Evolutionary conservation across 1,140 invertebrate species (phyloP).

Genomic region (Atopsyche davidsoni): DNA sequence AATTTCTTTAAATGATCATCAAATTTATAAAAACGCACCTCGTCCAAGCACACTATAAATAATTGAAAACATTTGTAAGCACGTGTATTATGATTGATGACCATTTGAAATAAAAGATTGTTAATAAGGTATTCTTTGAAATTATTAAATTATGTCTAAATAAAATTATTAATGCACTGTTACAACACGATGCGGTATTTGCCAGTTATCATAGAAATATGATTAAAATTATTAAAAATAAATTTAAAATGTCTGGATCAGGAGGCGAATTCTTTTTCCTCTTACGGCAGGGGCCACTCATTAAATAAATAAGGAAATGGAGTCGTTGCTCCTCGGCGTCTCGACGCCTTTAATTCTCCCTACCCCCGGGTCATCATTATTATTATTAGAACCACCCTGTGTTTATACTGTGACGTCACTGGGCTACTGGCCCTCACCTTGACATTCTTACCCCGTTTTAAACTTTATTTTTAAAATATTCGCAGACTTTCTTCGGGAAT

Average conservation of each 20-base stretch:
- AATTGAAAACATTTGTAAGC: too few species aligned
- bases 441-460: constrained; percentile 17
- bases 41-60: too few species aligned
- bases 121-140: too few species aligned
- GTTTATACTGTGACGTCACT: constrained; percentile 18
- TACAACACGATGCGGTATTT: background rate
- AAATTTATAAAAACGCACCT: too few species aligned
- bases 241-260: background rate
- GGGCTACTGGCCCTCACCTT: constrained; percentile 15
- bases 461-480: constrained; percentile 12
- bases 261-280: too few species aligned
- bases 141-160: too few species aligned
- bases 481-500: constrained; percentile 5
- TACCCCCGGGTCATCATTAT: constrained; percentile 16
- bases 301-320: constrained; percentile 22
- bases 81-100: too few species aligned
- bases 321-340: constrained; percentile 5
- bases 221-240: background rate
- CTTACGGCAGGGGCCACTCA: constrained; percentile 6
- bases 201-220: background rate
- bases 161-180: too few species aligned
- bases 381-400: constrained; percentile 14
- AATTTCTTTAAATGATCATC: too few species aligned
- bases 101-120: too few species aligned
- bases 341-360: constrained; percentile 20